Conservation (phyloP, 1,140 invertebrate species). For the Drosophila serrata region DNA sequence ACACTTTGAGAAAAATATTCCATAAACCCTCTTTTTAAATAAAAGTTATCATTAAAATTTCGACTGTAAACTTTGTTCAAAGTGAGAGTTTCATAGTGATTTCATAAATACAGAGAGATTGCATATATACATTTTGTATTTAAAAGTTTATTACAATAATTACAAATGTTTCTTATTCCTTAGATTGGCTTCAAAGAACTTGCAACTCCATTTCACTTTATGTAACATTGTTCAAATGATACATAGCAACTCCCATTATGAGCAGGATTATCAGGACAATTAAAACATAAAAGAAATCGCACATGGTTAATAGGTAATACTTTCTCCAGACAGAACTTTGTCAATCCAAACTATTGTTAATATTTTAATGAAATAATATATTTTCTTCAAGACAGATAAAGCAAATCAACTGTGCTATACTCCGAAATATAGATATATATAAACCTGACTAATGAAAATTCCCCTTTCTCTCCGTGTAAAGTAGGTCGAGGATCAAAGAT, state of each 20-base stretch:
- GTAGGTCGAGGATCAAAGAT: slow-evolving; percentile 28
- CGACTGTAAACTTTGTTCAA: no score
- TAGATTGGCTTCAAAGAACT: not conserved
- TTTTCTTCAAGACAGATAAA: not conserved
- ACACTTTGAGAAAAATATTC: slow-evolving; percentile 1
- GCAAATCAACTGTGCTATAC: not conserved
- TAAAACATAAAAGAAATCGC: not conserved
- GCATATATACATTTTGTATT: no score
- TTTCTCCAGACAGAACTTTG: not conserved
- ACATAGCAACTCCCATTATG: not conserved
- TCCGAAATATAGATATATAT: no score
- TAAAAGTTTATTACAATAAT: not conserved
- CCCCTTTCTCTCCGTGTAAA: slow-evolving; percentile 11
- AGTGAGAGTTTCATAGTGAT: no score
- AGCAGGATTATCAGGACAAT: not conserved
- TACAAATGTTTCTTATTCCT: not conserved
- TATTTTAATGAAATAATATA: no score
- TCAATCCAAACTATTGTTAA: no score
- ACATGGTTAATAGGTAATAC: not conserved
- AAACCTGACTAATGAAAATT: not conserved
- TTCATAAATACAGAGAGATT: no score
- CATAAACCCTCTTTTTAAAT: no score
- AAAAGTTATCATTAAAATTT: no score
- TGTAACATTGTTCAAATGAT: not conserved
- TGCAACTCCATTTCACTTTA: not conserved